These are phyloP conservation scores for Dasypolia templi DNA, from an alignment of 2,888 invertebrate species.

Conservation along the genomic window DNA sequence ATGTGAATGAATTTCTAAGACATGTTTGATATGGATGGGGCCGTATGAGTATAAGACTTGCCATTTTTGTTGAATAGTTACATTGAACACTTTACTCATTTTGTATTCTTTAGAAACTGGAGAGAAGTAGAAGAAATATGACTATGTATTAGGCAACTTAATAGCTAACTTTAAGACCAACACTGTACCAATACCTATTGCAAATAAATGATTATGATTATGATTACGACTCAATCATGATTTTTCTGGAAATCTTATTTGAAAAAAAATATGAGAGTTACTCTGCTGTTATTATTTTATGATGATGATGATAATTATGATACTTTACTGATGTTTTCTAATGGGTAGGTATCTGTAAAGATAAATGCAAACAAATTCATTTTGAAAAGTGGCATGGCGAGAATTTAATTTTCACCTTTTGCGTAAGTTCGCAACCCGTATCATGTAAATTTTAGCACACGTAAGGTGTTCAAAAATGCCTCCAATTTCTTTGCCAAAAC, in stretches of 20 bases:
- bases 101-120: neutral
- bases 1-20: neutral
- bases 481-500: slow-evolving; percentile 40
- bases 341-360: neutral
- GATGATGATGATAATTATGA: too few relatives aligned
- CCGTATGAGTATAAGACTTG: neutral
- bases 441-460: slow-evolving; percentile 10
- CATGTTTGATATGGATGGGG: neutral
- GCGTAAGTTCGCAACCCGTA: neutral
- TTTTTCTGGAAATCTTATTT: neutral
- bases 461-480: slow-evolving; percentile 15
- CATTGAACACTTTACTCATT: neutral
- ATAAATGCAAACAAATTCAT: neutral
- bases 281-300: too few relatives aligned
- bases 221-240: too few relatives aligned
- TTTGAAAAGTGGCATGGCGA: too few relatives aligned
- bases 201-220: too few relatives aligned
- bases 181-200: too few relatives aligned
- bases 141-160: too few relatives aligned
- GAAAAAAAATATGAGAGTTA: neutral
- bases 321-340: neutral
- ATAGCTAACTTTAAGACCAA: too few relatives aligned
- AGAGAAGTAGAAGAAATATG: neutral
- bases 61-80: neutral
- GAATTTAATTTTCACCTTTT: neutral